Evolutionary conservation across 1,140 invertebrate species (phyloP), one percentile per base, ranked within the genome.

Genomic region (Babylonia areolata): DNA sequence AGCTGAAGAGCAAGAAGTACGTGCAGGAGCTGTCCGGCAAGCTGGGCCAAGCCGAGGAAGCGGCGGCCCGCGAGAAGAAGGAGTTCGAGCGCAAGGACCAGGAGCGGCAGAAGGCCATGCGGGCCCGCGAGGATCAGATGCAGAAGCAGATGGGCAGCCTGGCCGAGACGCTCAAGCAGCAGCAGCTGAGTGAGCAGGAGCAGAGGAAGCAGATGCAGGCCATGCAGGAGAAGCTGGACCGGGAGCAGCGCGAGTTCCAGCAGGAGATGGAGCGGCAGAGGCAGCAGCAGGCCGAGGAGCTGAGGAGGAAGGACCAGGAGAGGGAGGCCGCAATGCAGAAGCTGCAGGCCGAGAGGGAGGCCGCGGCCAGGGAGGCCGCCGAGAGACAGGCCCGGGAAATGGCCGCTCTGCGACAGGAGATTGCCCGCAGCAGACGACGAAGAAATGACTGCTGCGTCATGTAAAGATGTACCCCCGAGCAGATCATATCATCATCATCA

Each of bases 1-100:
- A 81, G 31, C 23, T 54, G 46, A 9, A 81, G 80, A 81, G n/a
- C 5, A 81, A 81, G 54, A 81, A 81, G 80, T 54, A 58, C 54
- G 80, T 81, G 35, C 80, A 81, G 51, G 80, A 64, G 33, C 80
- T 81, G 2, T 11, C n/a, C 46, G 1, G n/a, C 39, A 81, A 81
- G 31, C 46, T 58, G 42, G 54, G 17, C 28, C 33, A 81, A n/a
- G 80, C 33, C 31, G 80, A 81, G 31, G 51, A 35, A 17, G n/a
- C n/a, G 12, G 54, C 9, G 9, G 51, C 15, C 5, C 35, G 37
- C n/a, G 80, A 81, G n/a, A 81, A 64, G 46, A 20, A 64, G 64
- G 80, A 81, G 33, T 81, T 81, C 33, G 46, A 81, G 33, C 46
- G 42, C 9, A 54, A 35, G 46, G 80, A 81, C 39, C 6, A n/a